Evolutionary conservation across 2,888 invertebrate genomes (phyloP).

Genomic region (Temnothorax rugatulus): DNA sequence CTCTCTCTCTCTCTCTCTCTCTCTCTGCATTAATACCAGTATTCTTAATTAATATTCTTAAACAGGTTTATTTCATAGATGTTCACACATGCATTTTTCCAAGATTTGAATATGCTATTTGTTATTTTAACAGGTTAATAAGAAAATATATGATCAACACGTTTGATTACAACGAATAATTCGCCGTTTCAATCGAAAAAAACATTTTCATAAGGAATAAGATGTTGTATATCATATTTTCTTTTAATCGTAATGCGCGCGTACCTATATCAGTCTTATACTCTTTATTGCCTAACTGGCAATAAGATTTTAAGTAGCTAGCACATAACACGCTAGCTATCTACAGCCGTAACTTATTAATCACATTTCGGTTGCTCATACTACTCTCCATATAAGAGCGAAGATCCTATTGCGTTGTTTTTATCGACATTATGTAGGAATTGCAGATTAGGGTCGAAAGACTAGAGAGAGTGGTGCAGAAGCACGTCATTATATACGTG

Average conservation of each 20-base stretch:
- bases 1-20: too few species aligned
- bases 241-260: neutral
- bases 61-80: neutral
- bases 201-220: neutral
- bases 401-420: conserved; percentile 4
- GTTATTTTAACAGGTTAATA: neutral
- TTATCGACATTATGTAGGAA: conserved; percentile 17
- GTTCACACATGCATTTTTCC: neutral
- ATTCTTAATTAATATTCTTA: neutral
- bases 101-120: neutral
- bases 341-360: conserved; percentile 3
- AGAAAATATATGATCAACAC: neutral
- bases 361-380: conserved; percentile 8
- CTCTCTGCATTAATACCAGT: neutral
- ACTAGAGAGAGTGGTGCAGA: conserved; percentile 7
- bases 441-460: conserved; percentile 20
- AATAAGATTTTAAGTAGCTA: conserved; percentile 12
- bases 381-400: neutral
- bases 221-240: neutral
- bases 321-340: neutral
- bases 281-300: neutral
- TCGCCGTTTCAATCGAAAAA: neutral
- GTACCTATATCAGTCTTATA: neutral
- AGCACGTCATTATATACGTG: conserved; percentile 1
- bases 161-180: neutral